Percentiles rank a stretch among this genome's conserved stretches.
Conservation (phyloP, 2,113 vertebrate species). For the Caracal caracal region DNA sequence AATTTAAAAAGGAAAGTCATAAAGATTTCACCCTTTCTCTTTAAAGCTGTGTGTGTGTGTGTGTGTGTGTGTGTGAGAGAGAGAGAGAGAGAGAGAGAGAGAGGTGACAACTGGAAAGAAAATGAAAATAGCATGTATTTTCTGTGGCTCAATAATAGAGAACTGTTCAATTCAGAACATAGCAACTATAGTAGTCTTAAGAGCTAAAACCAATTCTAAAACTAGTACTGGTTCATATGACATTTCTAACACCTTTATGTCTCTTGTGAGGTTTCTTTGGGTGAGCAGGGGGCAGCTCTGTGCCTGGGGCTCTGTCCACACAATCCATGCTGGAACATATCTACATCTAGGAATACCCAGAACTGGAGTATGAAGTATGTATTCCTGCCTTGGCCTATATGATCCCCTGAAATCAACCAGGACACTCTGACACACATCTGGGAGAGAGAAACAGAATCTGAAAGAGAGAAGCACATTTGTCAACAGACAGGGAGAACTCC, state of each 20-base stretch:
- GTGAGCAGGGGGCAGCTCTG: neutral
- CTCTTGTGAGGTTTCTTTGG: neutral
- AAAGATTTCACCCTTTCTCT: neutral
- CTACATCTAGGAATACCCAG: neutral
- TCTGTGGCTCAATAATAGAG: neutral
- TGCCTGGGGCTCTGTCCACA: neutral
- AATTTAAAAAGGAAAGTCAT: neutral
- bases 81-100: neutral
- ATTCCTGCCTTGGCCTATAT: neutral
- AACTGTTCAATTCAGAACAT: neutral
- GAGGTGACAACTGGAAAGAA: neutral
- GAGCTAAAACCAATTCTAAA: neutral
- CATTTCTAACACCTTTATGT: neutral
- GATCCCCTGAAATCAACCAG: neutral
- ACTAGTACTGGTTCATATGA: neutral
- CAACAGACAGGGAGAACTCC: neutral
- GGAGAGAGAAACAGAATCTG: neutral
- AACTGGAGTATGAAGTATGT: neutral
- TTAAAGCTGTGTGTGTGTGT: neutral
- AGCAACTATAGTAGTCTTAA: neutral
- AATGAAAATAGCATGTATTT: conserved; percentile 20
- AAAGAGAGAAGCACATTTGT: neutral
- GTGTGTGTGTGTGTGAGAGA: neutral
- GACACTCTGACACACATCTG: neutral
- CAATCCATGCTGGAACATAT: neutral